Conservation (phyloP, 23 tunicate genomes). For the Oikopleura albicans region DNA sequence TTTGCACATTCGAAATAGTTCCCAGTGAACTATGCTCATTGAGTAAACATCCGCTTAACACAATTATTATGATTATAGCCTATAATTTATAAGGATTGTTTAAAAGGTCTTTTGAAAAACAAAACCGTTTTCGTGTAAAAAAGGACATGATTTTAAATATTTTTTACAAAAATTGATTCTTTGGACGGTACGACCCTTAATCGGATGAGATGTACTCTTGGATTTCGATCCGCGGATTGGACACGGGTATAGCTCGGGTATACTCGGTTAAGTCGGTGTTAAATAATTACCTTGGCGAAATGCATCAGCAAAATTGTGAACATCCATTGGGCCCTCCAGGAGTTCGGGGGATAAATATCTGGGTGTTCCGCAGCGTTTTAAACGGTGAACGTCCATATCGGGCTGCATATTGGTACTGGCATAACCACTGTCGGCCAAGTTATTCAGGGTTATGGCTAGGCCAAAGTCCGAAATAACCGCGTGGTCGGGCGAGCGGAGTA, state of each 20-base stretch:
- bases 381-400: not conserved
- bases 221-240: too few species aligned
- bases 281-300: not conserved
- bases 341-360: conserved; percentile 7
- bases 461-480: conserved; percentile 18
- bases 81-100: too few species aligned
- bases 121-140: too few species aligned
- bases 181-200: too few species aligned
- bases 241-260: too few species aligned
- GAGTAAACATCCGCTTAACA: conserved; percentile 14
- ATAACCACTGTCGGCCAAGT: not conserved
- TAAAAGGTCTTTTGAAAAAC: too few species aligned
- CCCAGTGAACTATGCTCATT: conserved; percentile 17
- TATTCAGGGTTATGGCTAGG: not conserved
- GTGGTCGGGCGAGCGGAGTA: not conserved
- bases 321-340: not conserved
- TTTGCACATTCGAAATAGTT: not conserved
- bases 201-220: too few species aligned
- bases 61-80: too few species aligned
- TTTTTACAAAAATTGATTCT: too few species aligned
- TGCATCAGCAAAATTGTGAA: conserved; percentile 12
- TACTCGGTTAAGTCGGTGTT: not conserved
- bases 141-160: too few species aligned
- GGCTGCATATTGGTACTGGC: not conserved
- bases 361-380: not conserved